These are phyloP conservation scores for Exephanes ischioxanthus DNA, from an alignment of 2,888 invertebrate genomes.

Conservation along the genomic window DNA sequence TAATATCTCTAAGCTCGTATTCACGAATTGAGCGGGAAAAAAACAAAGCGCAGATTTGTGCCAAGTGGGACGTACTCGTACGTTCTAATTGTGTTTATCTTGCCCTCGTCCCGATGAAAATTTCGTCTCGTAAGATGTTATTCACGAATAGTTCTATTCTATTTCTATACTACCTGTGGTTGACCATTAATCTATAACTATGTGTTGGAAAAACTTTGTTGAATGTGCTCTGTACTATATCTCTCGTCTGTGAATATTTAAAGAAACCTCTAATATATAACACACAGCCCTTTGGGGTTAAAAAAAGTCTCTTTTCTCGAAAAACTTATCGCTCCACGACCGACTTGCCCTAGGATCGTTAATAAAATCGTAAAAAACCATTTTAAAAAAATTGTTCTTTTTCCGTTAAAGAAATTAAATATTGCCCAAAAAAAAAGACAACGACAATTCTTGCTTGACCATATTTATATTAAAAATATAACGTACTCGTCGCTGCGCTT, in stretches of 20 bases:
- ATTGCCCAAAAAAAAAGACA: not conserved
- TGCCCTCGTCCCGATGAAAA: conserved; percentile 27
- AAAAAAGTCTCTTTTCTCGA: not conserved
- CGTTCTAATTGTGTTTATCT: conserved; percentile 41
- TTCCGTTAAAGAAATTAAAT: not conserved
- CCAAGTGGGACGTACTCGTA: conserved; percentile 50
- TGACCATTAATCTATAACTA: conserved; percentile 24
- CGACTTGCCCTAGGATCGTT: not conserved
- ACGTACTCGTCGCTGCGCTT: conserved; percentile 22
- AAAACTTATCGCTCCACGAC: not conserved
- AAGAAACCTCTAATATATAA: conserved; percentile 55
- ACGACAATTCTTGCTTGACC: not conserved
- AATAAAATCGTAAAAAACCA: not conserved
- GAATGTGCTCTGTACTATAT: conserved; percentile 63
- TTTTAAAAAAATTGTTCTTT: not conserved
- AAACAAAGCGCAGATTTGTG: conserved; percentile 47
- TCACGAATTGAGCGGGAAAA: conserved; percentile 35
- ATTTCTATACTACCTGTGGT: conserved; percentile 44
- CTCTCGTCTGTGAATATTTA: conserved; percentile 59
- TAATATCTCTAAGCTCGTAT: not conserved
- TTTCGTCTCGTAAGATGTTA: conserved; percentile 28
- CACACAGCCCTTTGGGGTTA: conserved; percentile 17
- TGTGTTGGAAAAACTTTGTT: conserved; percentile 53
- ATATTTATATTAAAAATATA: conserved; percentile 34
- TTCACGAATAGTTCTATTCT: conserved; percentile 39